A percentile compares a stretch with the other conserved stretches of the same genome.
phyloP scores from a whole-genome alignment of 2,113 vertebrate genomes.

The Sceloporus tristichus region DNA sequence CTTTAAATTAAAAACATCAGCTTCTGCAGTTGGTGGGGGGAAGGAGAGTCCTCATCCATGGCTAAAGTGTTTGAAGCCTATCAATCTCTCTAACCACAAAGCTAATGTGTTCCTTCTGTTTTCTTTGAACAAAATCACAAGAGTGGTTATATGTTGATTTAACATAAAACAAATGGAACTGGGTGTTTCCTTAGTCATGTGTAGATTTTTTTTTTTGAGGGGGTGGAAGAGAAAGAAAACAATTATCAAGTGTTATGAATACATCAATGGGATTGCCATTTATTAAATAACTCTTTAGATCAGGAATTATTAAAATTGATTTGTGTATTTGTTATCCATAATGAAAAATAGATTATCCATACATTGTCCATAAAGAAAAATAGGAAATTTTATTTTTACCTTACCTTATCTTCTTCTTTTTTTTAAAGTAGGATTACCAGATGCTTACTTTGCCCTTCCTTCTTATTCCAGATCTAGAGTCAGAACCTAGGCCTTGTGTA shows the following conservation, averaged over 20 bases:
- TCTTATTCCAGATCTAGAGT: constrained; percentile 33
- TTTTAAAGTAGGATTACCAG: constrained; percentile 38
- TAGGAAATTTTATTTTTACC: constrained; percentile 73
- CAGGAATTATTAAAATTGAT: constrained; percentile 73
- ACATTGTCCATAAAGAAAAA: constrained; percentile 62
- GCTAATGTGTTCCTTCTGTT: constrained; percentile 88
- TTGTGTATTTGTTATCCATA: constrained; percentile 62
- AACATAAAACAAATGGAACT: constrained; percentile 90
- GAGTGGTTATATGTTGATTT: constrained; percentile 88
- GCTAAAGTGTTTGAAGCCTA: constrained; percentile 86
- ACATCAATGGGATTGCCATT: constrained; percentile 77
- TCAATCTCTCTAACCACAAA: constrained; percentile 87
- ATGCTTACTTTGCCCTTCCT: constrained; percentile 36
- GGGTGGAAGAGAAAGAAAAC: constrained; percentile 66
- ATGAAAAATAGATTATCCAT: constrained; percentile 61
- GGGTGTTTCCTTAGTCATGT: constrained; percentile 83
- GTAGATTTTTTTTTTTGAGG: constrained; percentile 77
- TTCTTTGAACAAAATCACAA: constrained; percentile 87
- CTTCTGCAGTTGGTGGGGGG: constrained; percentile 73
- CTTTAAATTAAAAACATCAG: constrained; percentile 86
- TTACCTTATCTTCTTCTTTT: constrained; percentile 56
- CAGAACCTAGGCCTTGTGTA: background rate
- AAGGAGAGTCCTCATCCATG: constrained; percentile 75
- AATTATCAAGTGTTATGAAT: constrained; percentile 80
- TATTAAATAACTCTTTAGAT: constrained; percentile 75